A percentile compares a stretch with the other conserved stretches of the same genome.
Evolutionary conservation across 2,113 vertebrate genomes (phyloP).

Genomic region (Tichodroma muraria): DNA sequence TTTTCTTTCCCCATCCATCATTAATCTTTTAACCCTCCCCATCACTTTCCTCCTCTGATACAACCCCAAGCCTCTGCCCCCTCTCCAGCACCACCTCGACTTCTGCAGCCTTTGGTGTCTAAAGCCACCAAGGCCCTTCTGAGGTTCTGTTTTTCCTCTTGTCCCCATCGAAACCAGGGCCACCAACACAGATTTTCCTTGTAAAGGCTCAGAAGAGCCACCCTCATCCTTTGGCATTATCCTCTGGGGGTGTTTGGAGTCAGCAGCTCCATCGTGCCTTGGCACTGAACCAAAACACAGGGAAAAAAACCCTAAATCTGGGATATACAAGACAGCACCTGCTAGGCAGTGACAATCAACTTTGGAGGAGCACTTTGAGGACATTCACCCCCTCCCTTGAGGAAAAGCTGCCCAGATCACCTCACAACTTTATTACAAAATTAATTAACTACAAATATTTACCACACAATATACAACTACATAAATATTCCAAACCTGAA

Average conservation of each 20-base stretch:
- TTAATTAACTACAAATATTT: background rate
- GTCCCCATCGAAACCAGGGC: background rate
- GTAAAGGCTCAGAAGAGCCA: background rate
- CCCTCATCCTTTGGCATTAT: background rate
- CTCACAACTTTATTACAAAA: too few relatives aligned
- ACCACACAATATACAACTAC: accelerated
- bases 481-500: background rate
- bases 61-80: background rate
- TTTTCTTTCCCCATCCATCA: background rate
- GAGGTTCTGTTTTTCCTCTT: background rate
- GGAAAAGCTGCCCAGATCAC: background rate
- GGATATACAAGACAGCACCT: accelerated
- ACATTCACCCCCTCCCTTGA: background rate
- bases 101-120: background rate
- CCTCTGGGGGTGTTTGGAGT: background rate
- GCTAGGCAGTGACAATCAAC: background rate
- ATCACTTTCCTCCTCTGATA: background rate
- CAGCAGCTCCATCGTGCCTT: accelerated
- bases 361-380: background rate
- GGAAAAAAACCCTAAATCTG: background rate
- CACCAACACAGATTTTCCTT: background rate
- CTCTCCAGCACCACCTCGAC: background rate
- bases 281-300: background rate
- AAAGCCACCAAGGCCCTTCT: background rate
- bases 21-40: background rate